These are phyloP conservation scores for Amiota mariae DNA, from an alignment of 2,888 invertebrate genomes.

Conservation along the genomic window DNA sequence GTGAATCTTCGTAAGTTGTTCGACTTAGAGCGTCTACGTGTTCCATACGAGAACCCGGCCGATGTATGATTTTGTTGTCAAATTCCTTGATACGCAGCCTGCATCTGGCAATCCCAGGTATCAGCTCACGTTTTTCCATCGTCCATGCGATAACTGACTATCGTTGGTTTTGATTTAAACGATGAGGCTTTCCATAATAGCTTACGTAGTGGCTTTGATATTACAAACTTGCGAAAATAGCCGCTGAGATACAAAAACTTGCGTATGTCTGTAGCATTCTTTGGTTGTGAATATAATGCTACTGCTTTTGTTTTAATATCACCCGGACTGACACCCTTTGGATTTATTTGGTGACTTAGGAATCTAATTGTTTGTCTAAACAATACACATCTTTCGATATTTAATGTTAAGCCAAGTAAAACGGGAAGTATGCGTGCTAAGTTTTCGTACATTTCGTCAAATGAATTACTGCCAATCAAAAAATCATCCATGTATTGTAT, in stretches of 20 bases:
- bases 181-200: background rate
- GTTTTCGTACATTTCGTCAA: conserved; percentile 1
- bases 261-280: conserved; percentile 35
- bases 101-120: conserved; percentile 47
- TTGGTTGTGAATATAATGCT: conserved; percentile 10
- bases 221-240: conserved; percentile 42
- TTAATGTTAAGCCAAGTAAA: conserved; percentile 9
- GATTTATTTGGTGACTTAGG: conserved; percentile 4
- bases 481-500: conserved; percentile 8
- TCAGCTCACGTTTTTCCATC: conserved; percentile 17
- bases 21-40: background rate
- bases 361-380: background rate
- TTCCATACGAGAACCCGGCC: background rate
- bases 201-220: conserved; percentile 32
- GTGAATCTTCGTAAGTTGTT: background rate
- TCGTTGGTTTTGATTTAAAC: conserved; percentile 18
- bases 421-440: background rate
- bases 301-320: conserved; percentile 27
- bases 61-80: conserved; percentile 32
- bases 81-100: conserved; percentile 34
- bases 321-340: background rate
- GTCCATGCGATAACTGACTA: conserved; percentile 23
- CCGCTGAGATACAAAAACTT: conserved; percentile 32
- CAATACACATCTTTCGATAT: conserved; percentile 7
- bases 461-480: too few relatives aligned